Percentiles rank a stretch among this genome's conserved stretches.
These are phyloP conservation scores for Drosophila leontia DNA, from an alignment of 1,140 invertebrate species.

Conservation along the genomic window DNA sequence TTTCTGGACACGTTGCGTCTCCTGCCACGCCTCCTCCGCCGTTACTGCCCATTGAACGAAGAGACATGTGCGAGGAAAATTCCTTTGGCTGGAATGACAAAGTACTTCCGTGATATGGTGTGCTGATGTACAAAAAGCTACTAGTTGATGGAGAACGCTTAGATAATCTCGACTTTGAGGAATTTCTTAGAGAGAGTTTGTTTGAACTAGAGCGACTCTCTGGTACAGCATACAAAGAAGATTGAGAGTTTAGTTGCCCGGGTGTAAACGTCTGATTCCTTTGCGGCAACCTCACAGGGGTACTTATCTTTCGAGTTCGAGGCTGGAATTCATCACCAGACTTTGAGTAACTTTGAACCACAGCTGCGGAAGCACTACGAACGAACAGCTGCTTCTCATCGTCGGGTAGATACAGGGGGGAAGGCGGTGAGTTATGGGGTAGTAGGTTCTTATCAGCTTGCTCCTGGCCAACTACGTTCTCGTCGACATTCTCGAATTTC, in stretches of 20 bases:
- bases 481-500: constrained; percentile 80
- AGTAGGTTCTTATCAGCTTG: constrained; percentile 58
- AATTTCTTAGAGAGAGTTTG: constrained; percentile 68
- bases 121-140: constrained; percentile 93
- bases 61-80: constrained; percentile 90
- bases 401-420: constrained; percentile 59
- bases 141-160: constrained; percentile 90
- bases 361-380: constrained; percentile 86
- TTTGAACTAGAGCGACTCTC: constrained; percentile 84
- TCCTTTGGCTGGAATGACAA: constrained; percentile 91
- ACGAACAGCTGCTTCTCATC: constrained; percentile 85
- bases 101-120: constrained; percentile 93
- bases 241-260: constrained; percentile 86
- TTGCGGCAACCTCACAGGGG: constrained; percentile 82
- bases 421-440: constrained; percentile 71
- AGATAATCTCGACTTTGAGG: constrained; percentile 84
- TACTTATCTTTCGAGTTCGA: constrained; percentile 86
- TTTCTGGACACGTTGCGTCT: constrained; percentile 10
- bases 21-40: constrained; percentile 58
- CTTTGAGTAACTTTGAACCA: constrained; percentile 83
- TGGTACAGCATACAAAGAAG: constrained; percentile 87
- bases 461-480: constrained; percentile 71
- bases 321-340: constrained; percentile 74
- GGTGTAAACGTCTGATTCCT: constrained; percentile 85
- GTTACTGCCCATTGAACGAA: constrained; percentile 87